Percentiles rank a stretch among this genome's conserved stretches.
phyloP scores from a whole-genome alignment of 2,797 vertebrate genomes.

The Neostethus bicornis region DNA sequence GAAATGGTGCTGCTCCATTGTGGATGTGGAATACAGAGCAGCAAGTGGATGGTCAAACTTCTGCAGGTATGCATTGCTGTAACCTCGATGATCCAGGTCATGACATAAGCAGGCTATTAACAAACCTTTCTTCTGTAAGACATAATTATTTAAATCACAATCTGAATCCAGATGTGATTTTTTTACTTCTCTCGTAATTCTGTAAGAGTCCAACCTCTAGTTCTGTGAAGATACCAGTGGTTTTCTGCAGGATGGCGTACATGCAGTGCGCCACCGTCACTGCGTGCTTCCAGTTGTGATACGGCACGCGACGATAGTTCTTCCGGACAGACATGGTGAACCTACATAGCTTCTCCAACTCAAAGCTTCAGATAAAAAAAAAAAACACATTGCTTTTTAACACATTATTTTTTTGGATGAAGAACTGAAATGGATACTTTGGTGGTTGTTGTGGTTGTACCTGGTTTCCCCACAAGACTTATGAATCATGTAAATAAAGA shows the following conservation, averaged over 20 bases:
- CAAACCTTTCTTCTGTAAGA: conserved; percentile 90
- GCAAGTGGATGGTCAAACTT: conserved; percentile 98
- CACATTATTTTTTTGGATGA: neutral
- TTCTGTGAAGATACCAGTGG: conserved; percentile 89
- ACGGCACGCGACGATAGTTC: conserved; percentile 97
- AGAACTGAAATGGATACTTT: neutral
- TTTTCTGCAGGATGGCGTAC: conserved; percentile 95
- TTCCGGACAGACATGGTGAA: conserved; percentile 99
- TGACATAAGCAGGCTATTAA: conserved; percentile 97
- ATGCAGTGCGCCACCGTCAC: conserved; percentile 97
- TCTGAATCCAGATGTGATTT: conserved; percentile 1
- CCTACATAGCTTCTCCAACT: conserved; percentile 95
- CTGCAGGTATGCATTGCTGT: conserved; percentile 97
- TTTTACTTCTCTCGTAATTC: conserved; percentile 11
- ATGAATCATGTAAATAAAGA: conserved; percentile 97
- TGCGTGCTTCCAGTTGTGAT: conserved; percentile 99
- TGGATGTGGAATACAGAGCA: conserved; percentile 96
- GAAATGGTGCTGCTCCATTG: conserved; percentile 99
- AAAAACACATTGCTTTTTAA: neutral
- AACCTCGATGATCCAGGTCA: conserved; percentile 97
- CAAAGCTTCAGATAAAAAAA: conserved; percentile 82
- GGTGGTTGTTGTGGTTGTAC: conserved; percentile 63
- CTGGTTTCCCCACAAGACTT: conserved; percentile 93
- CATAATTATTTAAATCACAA: conserved; percentile 8
- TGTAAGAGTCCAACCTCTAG: conserved; percentile 85